Evolutionary conservation across 2,888 invertebrate species (phyloP), one percentile per base, ranked within the genome.

Genomic region (Lasioglossum lativentre): DNA sequence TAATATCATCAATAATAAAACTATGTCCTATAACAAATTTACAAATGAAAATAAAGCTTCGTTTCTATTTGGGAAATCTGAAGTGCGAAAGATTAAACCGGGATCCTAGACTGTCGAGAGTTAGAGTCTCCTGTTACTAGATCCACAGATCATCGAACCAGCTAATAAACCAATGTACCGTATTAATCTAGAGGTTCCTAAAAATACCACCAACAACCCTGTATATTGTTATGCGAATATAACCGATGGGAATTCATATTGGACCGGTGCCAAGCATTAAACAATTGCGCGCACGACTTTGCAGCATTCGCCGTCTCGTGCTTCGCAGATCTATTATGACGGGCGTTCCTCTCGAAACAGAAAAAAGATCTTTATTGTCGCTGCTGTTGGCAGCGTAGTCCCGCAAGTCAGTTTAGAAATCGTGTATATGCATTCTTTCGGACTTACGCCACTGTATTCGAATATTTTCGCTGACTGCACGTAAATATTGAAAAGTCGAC

Each of bases 231-330:
- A 59, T 77, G 77, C 59, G 77, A 59, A 42, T 19, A 71, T 77
- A 81, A 47, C 56, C 78, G 59, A 81, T 66, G 78, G 73, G 79
- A 82, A 73, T 82, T 82, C 80, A 80, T 71, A 23, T 70, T 84
- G 83, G 82, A 73, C 5, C 16, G 3, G n/a, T 2, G 82, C 83
- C 82, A 83, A 76, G 19, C n/a, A 45, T 38, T 72, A 70, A 81
- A 73, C 73, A 82, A 81, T 77, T 42, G 81, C 73, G 73, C 68
- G 52, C 56, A n/a, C 16, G 23, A 38, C 63, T 75, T 78, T 38
- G 70, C 30, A 30, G 38, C 34, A 23, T 78, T 82, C 42, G 42
- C 73, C 47, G 47, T 75, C 38, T 73, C 52, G 42, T 56, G 70
- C 40, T n/a, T 70, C 40, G n/a, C n/a, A 23, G 59, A 56, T 63